Evolutionary conservation across 2,113 vertebrate genomes (phyloP), one percentile per base, ranked within the genome.

Genomic region (Lamprotornis superbus): DNA sequence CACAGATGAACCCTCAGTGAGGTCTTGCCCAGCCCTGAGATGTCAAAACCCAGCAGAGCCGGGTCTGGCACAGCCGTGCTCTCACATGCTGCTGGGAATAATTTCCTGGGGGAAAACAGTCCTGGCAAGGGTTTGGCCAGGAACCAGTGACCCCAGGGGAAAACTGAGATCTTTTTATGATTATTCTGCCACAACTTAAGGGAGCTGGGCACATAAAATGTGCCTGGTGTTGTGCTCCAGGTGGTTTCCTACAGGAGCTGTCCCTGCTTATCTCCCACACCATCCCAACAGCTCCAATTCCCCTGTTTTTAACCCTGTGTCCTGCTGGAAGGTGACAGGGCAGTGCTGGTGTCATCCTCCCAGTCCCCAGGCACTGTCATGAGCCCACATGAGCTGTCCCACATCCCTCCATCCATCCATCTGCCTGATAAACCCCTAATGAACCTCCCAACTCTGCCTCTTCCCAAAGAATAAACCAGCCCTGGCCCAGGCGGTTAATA

Each of bases 401-500:
- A 15, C 33, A 9, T 39, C 87, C 31, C 3, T 50, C 37, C 35
- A 17, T 78, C 83, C 61, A 5, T 73, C 50, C 89, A 27, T 21
- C 69, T 78, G 55, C 87, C 17, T 68, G 97, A 97, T 94, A 91
- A 97, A 96, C 95, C 94, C 95, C 49, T 97, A 97, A 98, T 97
- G 98, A 98, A 97, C 96, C 97, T 97, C 96, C 93, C 87, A 73
- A 55, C 93, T 70, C 96, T 39, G 82, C 89, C 91, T 94, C 96
- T 97, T 91, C 91, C 92, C 97, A 97, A 97, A 98, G 98, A 96
- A 97, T 91, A 97, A 98, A 97, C 95, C 97, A 80, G 96, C 96
- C 96, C 97, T 97, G 96, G 97, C 98, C 98, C 98, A 98, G 97
- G 98, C 98, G 98, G 98, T 99, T 99, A 98, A 99, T 99, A 99